These are phyloP conservation scores for Prochilodus magdalenae DNA, from an alignment of 2,113 vertebrate species.

Conservation along the genomic window DNA sequence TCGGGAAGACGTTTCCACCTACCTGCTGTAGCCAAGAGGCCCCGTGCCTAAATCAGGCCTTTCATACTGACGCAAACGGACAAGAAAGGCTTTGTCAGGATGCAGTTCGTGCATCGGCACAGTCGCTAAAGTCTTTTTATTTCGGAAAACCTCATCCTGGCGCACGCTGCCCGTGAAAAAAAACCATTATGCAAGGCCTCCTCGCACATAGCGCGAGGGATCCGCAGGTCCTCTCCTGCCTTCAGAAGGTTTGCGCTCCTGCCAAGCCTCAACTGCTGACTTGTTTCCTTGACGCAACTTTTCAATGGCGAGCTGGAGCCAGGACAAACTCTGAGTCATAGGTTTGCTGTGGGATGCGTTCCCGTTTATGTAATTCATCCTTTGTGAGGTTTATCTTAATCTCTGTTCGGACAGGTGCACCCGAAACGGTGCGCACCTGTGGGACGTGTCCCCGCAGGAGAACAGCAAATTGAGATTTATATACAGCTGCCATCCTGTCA, in stretches of 20 bases:
- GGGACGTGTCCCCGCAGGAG: not conserved
- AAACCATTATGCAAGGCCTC: conserved; percentile 62
- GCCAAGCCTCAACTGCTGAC: not conserved
- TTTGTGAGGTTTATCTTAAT: not conserved
- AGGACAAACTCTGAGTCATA: conserved; percentile 22
- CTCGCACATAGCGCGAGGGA: not conserved
- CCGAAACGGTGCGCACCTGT: not conserved
- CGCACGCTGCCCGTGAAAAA: conserved; percentile 48
- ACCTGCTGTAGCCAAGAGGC: conserved; percentile 60
- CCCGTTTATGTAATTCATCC: not conserved
- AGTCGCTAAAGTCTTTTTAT: conserved; percentile 39
- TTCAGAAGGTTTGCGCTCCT: not conserved
- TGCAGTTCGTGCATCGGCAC: conserved; percentile 57
- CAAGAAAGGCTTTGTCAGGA: conserved; percentile 72
- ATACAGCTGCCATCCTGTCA: too few relatives aligned
- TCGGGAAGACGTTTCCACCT: conserved; percentile 71
- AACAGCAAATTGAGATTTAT: not conserved
- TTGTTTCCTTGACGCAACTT: conserved; percentile 1
- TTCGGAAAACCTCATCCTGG: conserved; percentile 42
- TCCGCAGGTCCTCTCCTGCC: not conserved
- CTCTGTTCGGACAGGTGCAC: not conserved
- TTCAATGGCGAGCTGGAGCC: not conserved
- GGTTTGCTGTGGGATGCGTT: not conserved
- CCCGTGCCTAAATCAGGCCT: conserved; percentile 68
- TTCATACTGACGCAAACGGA: conserved; percentile 72